phyloP scores from a whole-genome alignment of 2,113 vertebrate genomes.

The Gambusia affinis region DNA sequence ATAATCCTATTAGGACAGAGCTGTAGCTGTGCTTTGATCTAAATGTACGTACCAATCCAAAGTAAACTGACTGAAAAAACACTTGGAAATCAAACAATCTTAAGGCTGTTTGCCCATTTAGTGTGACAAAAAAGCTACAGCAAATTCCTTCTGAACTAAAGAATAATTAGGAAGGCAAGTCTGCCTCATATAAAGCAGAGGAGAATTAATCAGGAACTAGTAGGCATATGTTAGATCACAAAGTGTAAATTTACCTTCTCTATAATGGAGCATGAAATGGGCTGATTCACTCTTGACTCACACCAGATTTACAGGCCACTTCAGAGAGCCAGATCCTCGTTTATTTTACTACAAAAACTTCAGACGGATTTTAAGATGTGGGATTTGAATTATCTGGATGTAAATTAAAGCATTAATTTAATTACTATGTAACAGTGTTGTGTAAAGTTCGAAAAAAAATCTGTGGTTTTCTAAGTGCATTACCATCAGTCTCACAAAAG shows the following conservation, averaged over 20 bases:
- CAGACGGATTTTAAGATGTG: constrained; percentile 26
- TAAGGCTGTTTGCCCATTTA: too few species aligned
- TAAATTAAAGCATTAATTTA: constrained; percentile 18
- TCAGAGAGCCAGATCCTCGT: constrained; percentile 39
- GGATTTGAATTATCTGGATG: not conserved
- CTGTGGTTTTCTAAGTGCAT: not conserved
- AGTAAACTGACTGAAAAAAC: not conserved
- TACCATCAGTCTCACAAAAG: not conserved
- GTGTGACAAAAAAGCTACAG: not conserved
- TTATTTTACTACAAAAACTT: constrained; percentile 30
- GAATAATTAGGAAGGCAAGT: constrained; percentile 40
- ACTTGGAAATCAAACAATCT: too few species aligned
- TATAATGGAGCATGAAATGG: constrained; percentile 67
- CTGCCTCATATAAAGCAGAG: constrained; percentile 14
- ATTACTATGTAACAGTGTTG: not conserved
- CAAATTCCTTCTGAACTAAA: constrained; percentile 32
- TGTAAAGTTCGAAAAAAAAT: not conserved
- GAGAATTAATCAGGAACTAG: constrained; percentile 13
- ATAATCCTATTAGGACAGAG: constrained; percentile 48
- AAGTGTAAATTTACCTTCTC: constrained; percentile 48
- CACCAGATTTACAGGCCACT: constrained; percentile 35
- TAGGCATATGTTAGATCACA: constrained; percentile 41
- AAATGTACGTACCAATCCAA: not conserved
- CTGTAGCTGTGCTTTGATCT: not conserved
- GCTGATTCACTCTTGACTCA: constrained; percentile 43